Base-by-base conservation (phyloP, 2,888 invertebrate genomes). In the Aphidius colemani region DNA sequence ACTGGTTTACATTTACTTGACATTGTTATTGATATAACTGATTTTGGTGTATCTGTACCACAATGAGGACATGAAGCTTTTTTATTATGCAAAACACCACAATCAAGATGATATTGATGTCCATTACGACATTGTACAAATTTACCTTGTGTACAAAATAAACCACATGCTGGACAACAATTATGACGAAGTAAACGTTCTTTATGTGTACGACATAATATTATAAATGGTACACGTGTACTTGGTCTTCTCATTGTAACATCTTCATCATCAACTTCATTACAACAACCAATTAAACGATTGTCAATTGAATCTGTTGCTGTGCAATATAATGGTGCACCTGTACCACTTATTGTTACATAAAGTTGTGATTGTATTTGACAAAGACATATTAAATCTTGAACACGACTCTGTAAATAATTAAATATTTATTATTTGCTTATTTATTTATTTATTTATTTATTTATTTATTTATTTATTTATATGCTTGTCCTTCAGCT, bases 101-200 rank as follows among this genome's bases (percentile, higher is more conserved):
- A 96, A 62, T 91, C 90, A 62, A 89, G 84, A 83, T 96, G 96
- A 82, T 92, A 95, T 70, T 93, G 88, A 82, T 96, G 96, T 18
- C 88, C 87, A 64, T 87, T 84, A 59, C 87, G 86, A 81, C 96
- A 96, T 72, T 93, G 90, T 74, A 90, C 87, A 84, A 95, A 96
- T 70, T 87, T 87, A 5, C 96, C 96, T 88, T 95, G 94, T 7
- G 94, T 91, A 79, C 96, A 96, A 81, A 94, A 96, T 59, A 94
- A 84, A 7, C 96, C 93, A 83, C 96, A 96, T 1, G 90, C 90
- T 0, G 95, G 92, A 78, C 96, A 96, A 80, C 95, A 95, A 81
- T 95, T 93, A 82, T 96, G 96, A 46, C 87, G 83, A 10, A 87
- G 83, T 66, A 96, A 83, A 65, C 94, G 87, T 72, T 89, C 88